phyloP scores from a whole-genome alignment of 2,113 vertebrate species.

The Aegotheles bennettii region DNA sequence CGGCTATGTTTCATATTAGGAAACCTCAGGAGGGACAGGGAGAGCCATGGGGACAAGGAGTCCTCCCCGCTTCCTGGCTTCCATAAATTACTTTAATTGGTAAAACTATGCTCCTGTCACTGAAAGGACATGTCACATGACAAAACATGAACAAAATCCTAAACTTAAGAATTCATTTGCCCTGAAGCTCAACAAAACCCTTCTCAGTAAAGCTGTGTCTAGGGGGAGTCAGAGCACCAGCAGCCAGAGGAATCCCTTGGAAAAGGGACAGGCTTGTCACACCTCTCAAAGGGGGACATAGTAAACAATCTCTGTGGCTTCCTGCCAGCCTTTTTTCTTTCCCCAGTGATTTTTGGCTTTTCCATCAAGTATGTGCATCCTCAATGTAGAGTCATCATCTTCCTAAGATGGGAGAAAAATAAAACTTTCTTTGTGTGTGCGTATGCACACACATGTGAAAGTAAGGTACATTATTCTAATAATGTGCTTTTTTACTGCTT shows the following conservation, averaged over 20 bases:
- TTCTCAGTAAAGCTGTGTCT: background rate
- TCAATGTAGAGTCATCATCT: background rate
- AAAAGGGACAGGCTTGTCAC: background rate
- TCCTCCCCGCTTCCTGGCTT: constrained; percentile 36
- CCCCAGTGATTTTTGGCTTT: background rate
- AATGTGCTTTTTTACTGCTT: background rate
- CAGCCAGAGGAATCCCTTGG: background rate
- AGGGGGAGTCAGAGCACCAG: background rate
- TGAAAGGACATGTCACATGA: background rate
- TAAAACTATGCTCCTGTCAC: constrained; percentile 44
- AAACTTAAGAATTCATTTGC: background rate
- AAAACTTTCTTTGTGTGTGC: background rate
- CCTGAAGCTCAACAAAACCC: background rate
- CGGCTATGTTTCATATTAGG: constrained; percentile 5
- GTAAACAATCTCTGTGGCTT: background rate
- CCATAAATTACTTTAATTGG: constrained; percentile 45
- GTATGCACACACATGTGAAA: background rate
- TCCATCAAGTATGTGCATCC: background rate
- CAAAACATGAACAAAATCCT: background rate
- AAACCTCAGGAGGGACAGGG: background rate
- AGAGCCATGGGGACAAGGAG: background rate
- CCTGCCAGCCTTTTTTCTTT: background rate
- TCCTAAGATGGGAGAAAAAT: background rate
- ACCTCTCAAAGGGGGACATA: background rate
- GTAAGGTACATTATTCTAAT: background rate